Evolutionary conservation across 2,797 vertebrate genomes (phyloP).

Genomic region (Phaenicophaeus curvirostris): DNA sequence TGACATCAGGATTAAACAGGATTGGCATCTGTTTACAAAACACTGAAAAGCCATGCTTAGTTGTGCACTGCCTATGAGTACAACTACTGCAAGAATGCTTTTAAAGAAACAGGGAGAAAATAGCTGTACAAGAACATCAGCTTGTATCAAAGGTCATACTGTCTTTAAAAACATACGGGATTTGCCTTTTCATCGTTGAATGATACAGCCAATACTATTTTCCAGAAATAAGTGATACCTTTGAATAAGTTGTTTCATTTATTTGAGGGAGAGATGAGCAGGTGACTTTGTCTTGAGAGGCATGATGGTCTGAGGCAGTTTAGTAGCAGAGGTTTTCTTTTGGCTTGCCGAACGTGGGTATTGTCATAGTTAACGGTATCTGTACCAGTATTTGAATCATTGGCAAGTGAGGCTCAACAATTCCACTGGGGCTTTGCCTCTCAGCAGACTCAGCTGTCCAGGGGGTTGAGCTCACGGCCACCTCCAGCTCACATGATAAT

Average conservation of each 20-base stretch:
- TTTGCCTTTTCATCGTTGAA: neutral
- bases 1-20: neutral
- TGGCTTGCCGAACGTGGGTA: neutral
- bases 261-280: neutral
- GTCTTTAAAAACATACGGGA: neutral
- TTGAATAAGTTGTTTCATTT: neutral
- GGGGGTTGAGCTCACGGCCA: too few relatives aligned
- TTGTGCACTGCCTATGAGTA: neutral
- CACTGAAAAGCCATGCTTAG: neutral
- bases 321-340: neutral
- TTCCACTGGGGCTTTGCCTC: too few relatives aligned
- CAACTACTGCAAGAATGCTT: neutral
- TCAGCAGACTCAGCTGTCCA: too few relatives aligned
- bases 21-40: neutral
- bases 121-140: neutral
- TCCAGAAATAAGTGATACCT: neutral
- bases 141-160: neutral
- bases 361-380: neutral
- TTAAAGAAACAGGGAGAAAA: neutral
- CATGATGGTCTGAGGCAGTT: neutral
- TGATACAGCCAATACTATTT: neutral
- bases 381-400: neutral
- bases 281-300: neutral
- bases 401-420: too few relatives aligned
- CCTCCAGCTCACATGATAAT: too few relatives aligned